phyloP scores from a whole-genome alignment of 2,113 vertebrate species.

The Platichthys stellatus region DNA sequence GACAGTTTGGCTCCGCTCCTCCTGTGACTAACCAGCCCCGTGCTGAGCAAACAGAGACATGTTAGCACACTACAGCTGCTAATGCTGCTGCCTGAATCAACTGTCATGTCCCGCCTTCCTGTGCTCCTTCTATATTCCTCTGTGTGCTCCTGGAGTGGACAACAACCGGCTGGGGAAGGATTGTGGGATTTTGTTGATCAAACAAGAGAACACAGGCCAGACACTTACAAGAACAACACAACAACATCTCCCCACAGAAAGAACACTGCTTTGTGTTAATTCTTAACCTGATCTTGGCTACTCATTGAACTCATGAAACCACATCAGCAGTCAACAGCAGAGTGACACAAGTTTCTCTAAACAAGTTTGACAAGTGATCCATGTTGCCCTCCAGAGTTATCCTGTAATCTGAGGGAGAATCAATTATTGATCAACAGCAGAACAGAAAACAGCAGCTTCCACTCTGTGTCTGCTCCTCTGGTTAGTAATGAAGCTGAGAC shows the following conservation, averaged over 20 bases:
- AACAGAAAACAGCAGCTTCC: neutral
- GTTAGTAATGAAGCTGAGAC: constrained; percentile 11
- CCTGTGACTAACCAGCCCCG: constrained; percentile 45
- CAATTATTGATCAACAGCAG: neutral
- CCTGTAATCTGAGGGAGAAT: neutral
- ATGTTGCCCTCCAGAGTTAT: no score
- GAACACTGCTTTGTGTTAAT: neutral
- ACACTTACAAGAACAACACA: neutral
- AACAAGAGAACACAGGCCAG: neutral
- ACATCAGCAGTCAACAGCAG: no score
- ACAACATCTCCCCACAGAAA: neutral
- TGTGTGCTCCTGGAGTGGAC: neutral
- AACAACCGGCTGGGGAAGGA: neutral
- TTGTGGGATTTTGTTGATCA: neutral
- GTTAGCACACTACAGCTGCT: constrained; percentile 6
- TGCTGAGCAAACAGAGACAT: constrained; percentile 23
- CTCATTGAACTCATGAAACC: no score
- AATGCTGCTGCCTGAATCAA: neutral
- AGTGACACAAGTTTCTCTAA: no score
- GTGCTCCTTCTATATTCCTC: neutral
- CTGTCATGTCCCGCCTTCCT: neutral
- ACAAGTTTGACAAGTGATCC: no score
- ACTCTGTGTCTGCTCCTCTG: neutral
- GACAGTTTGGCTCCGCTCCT: constrained; percentile 14
- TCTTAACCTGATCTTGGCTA: neutral